Conservation (phyloP, 2,113 vertebrate genomes). For the Triplophysa dalaica region DNA sequence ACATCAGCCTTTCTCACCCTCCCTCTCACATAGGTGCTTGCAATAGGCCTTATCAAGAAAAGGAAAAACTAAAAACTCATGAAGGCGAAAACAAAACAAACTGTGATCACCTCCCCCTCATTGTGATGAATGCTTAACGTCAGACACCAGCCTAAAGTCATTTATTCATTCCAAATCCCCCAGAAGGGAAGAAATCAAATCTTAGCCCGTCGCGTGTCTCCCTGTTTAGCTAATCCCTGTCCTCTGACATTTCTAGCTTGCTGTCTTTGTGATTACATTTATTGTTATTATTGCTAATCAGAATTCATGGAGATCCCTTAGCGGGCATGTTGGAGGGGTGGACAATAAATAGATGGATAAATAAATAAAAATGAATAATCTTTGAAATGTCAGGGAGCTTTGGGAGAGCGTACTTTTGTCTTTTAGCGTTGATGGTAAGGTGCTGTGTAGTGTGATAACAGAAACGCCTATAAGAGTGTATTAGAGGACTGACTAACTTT, state of each 20-base stretch:
- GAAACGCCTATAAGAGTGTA: not conserved
- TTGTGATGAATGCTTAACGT: slow-evolving; percentile 38
- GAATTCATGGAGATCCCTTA: slow-evolving; percentile 52
- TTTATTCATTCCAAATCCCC: slow-evolving; percentile 59
- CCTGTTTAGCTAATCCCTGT: slow-evolving; percentile 64
- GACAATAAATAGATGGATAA: slow-evolving; percentile 64
- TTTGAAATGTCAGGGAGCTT: slow-evolving; percentile 50
- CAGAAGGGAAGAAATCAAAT: slow-evolving; percentile 50
- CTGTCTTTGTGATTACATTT: slow-evolving; percentile 64
- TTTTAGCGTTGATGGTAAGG: not conserved
- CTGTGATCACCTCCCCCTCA: slow-evolving; percentile 16
- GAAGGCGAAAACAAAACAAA: not conserved
- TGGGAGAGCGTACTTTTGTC: slow-evolving; percentile 1
- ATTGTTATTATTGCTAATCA: slow-evolving; percentile 70
- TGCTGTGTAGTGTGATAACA: not conserved
- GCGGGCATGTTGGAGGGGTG: slow-evolving; percentile 44
- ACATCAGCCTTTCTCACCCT: slow-evolving; percentile 26
- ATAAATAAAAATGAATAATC: slow-evolving; percentile 52
- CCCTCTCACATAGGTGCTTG: slow-evolving; percentile 46
- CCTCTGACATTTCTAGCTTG: slow-evolving; percentile 63
- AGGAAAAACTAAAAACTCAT: not conserved
- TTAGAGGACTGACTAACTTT: not conserved
- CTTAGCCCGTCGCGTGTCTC: slow-evolving; percentile 66
- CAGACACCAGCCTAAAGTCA: slow-evolving; percentile 63
- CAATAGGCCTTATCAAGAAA: not conserved